Evolutionary conservation across 2,888 invertebrate species (phyloP), one percentile per base, ranked within the genome.

Genomic region (Drosophila mayaguana): DNA sequence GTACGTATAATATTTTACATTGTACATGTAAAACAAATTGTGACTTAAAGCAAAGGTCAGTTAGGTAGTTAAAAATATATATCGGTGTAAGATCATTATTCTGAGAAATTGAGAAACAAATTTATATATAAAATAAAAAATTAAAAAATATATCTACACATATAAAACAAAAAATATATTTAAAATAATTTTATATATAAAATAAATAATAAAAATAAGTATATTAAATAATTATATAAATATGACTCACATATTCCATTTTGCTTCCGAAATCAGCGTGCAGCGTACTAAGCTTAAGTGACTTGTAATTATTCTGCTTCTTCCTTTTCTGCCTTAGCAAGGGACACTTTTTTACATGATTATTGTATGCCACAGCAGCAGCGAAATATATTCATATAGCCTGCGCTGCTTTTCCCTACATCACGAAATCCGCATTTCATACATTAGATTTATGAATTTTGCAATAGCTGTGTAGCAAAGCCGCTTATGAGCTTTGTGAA

Each of bases 401-500:
- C 64, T 7, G n/a, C 25, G 20, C 43, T 18, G 22, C 40, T 18
- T 18, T 63, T 34, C 22, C 55, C 54, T 53, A 61, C 48, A 63
- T 54, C 40, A 59, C 20, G 51, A 9, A 34, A 48, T 45, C 20
- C 34, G 22, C 32, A 34, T 73, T 51, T 61, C 43, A 46, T 48
- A 32, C 18, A 36, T 7, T 11, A 25, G 16, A n/a, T 25, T n/a
- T 28, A 40, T 71, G 42, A 56, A 32, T 45, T 56, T 56, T 56
- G 64, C 64, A 63, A 9, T 51, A n/a, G 56, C 25, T 40, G 14
- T 67, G 72, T 80, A 76, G 81, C 22, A 88, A 91, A 91, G 79
- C 88, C 72, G 81, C 91, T 90, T 91, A 90, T 90, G 89, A 78
- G 90, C 76, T 86, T 81, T 78, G 46, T 5, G 28, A n/a, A 28